phyloP scores from a whole-genome alignment of 2,113 vertebrate genomes.

The Ceyx margarethae region DNA sequence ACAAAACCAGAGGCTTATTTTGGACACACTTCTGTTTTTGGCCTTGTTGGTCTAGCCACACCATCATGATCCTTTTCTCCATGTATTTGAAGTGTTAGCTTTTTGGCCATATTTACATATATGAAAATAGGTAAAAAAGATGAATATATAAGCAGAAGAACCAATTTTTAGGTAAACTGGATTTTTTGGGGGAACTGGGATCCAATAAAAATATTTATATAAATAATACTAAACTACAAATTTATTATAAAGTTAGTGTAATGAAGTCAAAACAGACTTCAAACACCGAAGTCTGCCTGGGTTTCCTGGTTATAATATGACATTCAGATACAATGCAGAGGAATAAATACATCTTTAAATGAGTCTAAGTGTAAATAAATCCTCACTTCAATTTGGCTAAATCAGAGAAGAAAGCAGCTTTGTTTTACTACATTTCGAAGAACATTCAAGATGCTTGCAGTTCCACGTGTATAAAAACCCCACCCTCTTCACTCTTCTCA shows the following conservation, averaged over 20 bases:
- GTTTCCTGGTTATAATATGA: not conserved
- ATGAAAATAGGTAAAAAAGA: not conserved
- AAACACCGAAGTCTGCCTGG: not conserved
- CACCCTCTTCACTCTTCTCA: not conserved
- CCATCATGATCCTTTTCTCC: not conserved
- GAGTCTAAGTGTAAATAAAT: not conserved
- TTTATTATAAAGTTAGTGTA: not conserved
- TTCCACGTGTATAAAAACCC: conserved; percentile 1
- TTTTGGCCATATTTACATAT: not conserved
- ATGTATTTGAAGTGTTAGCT: not conserved
- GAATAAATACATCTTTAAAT: not conserved
- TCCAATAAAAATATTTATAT: not conserved
- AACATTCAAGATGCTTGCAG: not conserved
- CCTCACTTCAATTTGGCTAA: not conserved
- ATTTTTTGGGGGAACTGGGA: not conserved
- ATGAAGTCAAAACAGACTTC: not conserved
- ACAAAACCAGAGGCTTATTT: not conserved
- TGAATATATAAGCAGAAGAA: not conserved
- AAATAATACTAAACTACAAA: not conserved
- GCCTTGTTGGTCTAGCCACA: not conserved
- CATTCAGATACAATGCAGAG: not conserved
- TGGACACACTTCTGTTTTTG: not conserved
- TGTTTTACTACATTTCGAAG: conserved; percentile 36
- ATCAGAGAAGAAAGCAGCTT: conserved; percentile 28
- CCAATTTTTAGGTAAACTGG: not conserved